phyloP scores from a whole-genome alignment of 2,113 vertebrate genomes.

The Microtus pennsylvanicus region DNA sequence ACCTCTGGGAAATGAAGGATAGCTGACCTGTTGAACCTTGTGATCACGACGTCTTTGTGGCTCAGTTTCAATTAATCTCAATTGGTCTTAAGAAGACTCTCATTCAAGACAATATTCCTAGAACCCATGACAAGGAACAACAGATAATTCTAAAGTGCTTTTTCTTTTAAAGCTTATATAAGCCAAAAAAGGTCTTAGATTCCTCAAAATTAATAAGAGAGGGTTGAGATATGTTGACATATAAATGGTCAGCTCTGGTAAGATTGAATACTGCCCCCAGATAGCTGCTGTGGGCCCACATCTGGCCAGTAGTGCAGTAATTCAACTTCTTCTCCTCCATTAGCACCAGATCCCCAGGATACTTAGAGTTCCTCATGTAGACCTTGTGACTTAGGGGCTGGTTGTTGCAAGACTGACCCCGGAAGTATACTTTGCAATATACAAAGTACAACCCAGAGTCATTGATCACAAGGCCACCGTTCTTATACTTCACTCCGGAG shows the following conservation, averaged over 20 bases:
- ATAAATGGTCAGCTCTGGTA: slow-evolving; percentile 82
- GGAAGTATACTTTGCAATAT: slow-evolving; percentile 92
- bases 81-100: slow-evolving; percentile 2
- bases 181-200: slow-evolving; percentile 88
- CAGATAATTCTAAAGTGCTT: slow-evolving; percentile 39
- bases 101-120: slow-evolving; percentile 16
- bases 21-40: not conserved
- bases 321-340: slow-evolving; percentile 86
- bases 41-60: not conserved
- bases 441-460: slow-evolving; percentile 91
- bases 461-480: slow-evolving; percentile 89
- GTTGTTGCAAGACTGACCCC: slow-evolving; percentile 83
- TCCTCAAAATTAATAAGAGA: slow-evolving; percentile 86
- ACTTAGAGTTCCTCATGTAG: slow-evolving; percentile 84
- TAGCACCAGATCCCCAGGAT: slow-evolving; percentile 78
- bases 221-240: slow-evolving; percentile 86
- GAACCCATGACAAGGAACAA: not conserved
- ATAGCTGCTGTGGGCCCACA: slow-evolving; percentile 87
- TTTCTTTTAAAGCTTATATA: slow-evolving; percentile 86
- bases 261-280: slow-evolving; percentile 87
- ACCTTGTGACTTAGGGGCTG: slow-evolving; percentile 85
- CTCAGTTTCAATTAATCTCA: slow-evolving; percentile 4
- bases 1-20: not conserved
- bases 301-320: slow-evolving; percentile 75
- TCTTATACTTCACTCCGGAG: slow-evolving; percentile 86